Evolutionary conservation across 1,140 invertebrate species (phyloP).

Genomic region (Hirudo medicinalis): DNA sequence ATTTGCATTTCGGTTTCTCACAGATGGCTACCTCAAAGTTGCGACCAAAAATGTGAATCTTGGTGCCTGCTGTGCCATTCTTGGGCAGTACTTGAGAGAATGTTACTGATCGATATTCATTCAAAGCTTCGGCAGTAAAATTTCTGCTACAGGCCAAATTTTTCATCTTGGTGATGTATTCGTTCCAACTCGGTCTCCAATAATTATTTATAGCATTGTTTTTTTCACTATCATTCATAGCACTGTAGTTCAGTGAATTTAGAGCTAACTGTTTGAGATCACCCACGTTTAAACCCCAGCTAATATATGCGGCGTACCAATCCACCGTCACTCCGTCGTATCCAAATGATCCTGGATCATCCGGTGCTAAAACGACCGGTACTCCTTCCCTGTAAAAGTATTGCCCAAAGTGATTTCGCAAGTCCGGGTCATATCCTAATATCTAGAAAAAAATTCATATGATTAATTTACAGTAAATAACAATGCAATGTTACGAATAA

Average conservation of each 20-base stretch:
- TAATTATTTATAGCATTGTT: slow-evolving; percentile 24
- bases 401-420: slow-evolving; percentile 28
- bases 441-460: slow-evolving; percentile 13
- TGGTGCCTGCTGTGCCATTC: slow-evolving; percentile 17
- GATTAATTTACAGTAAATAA: background rate
- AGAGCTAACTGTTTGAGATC: slow-evolving; percentile 27
- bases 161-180: slow-evolving; percentile 25
- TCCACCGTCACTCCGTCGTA: slow-evolving; percentile 31
- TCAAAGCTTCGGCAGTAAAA: background rate
- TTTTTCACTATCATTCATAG: slow-evolving; percentile 25
- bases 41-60: slow-evolving; percentile 26
- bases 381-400: slow-evolving; percentile 27
- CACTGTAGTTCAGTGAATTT: slow-evolving; percentile 28
- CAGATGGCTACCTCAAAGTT: slow-evolving; percentile 26
- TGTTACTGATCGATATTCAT: background rate
- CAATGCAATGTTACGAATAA: too few species aligned
- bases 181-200: slow-evolving; percentile 25
- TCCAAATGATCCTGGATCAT: slow-evolving; percentile 30
- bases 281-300: slow-evolving; percentile 27
- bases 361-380: slow-evolving; percentile 30
- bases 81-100: slow-evolving; percentile 23
- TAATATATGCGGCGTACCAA: slow-evolving; percentile 29
- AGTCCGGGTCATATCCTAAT: slow-evolving; percentile 28
- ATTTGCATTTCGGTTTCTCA: slow-evolving; percentile 23
- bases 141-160: slow-evolving; percentile 24